Evolutionary conservation across 2,888 invertebrate species (phyloP).

Genomic region (Tortrix viridana): DNA sequence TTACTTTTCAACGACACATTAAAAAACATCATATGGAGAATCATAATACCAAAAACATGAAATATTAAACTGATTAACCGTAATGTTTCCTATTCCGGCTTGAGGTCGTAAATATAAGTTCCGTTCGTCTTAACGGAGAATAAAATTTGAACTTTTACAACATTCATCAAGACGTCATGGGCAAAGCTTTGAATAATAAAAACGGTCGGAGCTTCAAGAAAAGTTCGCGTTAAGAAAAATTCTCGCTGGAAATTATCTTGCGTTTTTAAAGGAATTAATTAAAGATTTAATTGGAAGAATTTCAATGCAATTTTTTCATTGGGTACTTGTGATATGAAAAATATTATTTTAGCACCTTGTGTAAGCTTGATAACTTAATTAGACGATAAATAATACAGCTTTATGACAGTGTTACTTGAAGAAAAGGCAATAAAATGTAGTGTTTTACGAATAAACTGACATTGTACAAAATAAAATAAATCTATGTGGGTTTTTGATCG

Average conservation of each 20-base stretch:
- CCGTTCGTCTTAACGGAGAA: conserved; percentile 36
- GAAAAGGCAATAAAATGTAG: too few relatives aligned
- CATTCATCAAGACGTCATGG: conserved; percentile 43
- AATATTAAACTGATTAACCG: conserved; percentile 7
- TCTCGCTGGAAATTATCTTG: conserved; percentile 20
- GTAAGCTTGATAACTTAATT: too few relatives aligned
- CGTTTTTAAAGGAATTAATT: conserved; percentile 17
- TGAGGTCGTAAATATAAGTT: conserved; percentile 39
- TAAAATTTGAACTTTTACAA: conserved; percentile 42
- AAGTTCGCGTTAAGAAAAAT: conserved; percentile 18
- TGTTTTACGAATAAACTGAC: too few relatives aligned
- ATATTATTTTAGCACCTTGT: not conserved
- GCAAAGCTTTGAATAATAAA: conserved; percentile 42
- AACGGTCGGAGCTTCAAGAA: conserved; percentile 5
- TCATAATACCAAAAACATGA: conserved; percentile 1
- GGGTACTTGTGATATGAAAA: not conserved
- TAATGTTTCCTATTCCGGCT: conserved; percentile 1
- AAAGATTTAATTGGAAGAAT: conserved; percentile 12
- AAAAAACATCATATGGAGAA: not conserved
- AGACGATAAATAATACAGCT: too few relatives aligned
- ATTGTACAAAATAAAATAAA: too few relatives aligned
- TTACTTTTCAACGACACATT: not conserved
- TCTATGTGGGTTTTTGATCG: too few relatives aligned
- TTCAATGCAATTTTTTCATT: not conserved
- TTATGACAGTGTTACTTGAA: too few relatives aligned